Percentiles rank a stretch among this genome's conserved stretches.
Conservation (phyloP, 2,888 invertebrate genomes). For the Drosophila anomelani region DNA sequence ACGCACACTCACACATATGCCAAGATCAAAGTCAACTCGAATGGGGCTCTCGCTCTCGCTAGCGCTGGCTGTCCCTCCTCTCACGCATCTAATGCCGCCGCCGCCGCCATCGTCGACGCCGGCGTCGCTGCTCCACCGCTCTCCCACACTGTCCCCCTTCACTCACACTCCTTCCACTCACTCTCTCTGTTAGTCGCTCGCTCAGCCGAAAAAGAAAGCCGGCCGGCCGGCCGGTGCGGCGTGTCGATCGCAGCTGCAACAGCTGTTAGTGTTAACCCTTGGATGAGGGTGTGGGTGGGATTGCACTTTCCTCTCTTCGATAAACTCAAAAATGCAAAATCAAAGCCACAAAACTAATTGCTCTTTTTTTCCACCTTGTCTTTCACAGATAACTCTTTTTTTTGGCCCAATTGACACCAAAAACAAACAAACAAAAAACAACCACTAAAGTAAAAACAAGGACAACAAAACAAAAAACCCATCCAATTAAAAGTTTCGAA, state of each 20-base stretch:
- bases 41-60: constrained; percentile 36
- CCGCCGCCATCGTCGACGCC: constrained; percentile 17
- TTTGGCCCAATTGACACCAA: constrained; percentile 71
- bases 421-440: constrained; percentile 20
- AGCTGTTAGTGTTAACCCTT: constrained; percentile 51
- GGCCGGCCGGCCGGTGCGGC: constrained; percentile 27
- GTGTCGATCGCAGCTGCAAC: constrained; percentile 23
- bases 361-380: constrained; percentile 31
- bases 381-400: constrained; percentile 64
- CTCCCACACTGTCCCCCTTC: not conserved
- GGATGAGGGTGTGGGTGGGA: constrained; percentile 10
- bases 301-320: not conserved
- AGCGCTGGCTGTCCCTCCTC: constrained; percentile 6
- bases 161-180: constrained; percentile 16
- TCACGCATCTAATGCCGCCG: constrained; percentile 48
- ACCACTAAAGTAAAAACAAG: constrained; percentile 28
- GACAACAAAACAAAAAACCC: constrained; percentile 9
- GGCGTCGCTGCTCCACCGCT: constrained; percentile 19
- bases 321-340: constrained; percentile 1
- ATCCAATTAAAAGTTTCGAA: constrained; percentile 22
- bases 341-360: constrained; percentile 30
- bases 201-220: constrained; percentile 32
- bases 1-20: constrained; percentile 24
- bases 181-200: constrained; percentile 5
- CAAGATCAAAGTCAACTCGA: constrained; percentile 76